Conservation (phyloP, 2,113 vertebrate species). For the Carlito syrichta region DNA sequence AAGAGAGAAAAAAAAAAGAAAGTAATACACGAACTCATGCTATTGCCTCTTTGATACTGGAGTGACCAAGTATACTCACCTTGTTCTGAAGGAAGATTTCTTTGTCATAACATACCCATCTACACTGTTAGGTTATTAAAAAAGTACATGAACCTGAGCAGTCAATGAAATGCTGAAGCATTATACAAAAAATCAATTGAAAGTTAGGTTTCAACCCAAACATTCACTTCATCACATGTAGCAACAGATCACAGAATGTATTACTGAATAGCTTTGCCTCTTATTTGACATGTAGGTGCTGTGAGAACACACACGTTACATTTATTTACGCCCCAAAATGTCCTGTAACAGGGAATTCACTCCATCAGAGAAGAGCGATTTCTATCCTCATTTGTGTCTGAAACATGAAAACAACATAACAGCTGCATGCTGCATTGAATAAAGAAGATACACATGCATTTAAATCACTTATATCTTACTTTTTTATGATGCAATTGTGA, state of each 20-base stretch:
- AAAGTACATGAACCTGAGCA: not conserved
- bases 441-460: constrained; percentile 90
- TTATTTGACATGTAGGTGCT: constrained; percentile 43
- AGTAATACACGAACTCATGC: too few species aligned
- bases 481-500: constrained; percentile 86
- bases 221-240: not conserved
- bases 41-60: not conserved
- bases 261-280: not conserved
- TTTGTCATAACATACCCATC: not conserved
- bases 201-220: not conserved
- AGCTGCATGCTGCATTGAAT: constrained; percentile 89
- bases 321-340: constrained; percentile 62
- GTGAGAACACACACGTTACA: constrained; percentile 17
- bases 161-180: not conserved
- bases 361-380: constrained; percentile 80
- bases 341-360: constrained; percentile 71
- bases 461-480: constrained; percentile 91
- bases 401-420: constrained; percentile 89
- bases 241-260: not conserved
- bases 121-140: not conserved
- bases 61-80: not conserved
- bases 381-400: constrained; percentile 85
- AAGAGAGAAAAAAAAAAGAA: too few species aligned
- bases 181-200: not conserved
- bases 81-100: not conserved